Evolutionary conservation across 2,113 vertebrate genomes (phyloP).

Genomic region (Okapia johnstoni): DNA sequence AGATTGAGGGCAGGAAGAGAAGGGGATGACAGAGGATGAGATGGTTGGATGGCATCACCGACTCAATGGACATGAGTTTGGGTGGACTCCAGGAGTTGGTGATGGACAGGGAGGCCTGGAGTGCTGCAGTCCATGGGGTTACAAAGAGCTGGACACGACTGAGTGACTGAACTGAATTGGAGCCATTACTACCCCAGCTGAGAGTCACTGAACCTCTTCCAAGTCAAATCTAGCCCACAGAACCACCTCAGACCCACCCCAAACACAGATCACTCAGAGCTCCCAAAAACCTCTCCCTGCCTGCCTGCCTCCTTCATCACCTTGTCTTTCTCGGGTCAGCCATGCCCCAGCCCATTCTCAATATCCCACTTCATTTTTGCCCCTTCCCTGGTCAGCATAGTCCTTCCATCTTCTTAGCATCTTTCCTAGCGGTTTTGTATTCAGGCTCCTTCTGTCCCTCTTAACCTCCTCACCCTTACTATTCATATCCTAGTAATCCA

Average conservation of each 20-base stretch:
- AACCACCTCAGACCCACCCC: not conserved
- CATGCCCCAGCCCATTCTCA: accelerated
- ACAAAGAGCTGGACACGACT: accelerated
- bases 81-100: accelerated
- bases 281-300: not conserved
- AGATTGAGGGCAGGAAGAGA: not conserved
- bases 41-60: not conserved
- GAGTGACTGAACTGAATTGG: not conserved
- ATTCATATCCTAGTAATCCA: accelerated
- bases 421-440: no score
- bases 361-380: not conserved
- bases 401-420: not conserved
- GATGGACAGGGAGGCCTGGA: not conserved
- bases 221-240: not conserved
- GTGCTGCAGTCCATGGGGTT: not conserved
- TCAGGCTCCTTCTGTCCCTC: no score
- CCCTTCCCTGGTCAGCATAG: no score
- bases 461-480: accelerated
- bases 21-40: accelerated
- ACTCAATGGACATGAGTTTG: not conserved
- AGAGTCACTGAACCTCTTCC: not conserved
- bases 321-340: not conserved
- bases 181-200: not conserved
- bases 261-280: not conserved
- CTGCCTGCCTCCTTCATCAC: not conserved